Conservation (phyloP, 2,113 vertebrate species). For the Perognathus longimembris region DNA sequence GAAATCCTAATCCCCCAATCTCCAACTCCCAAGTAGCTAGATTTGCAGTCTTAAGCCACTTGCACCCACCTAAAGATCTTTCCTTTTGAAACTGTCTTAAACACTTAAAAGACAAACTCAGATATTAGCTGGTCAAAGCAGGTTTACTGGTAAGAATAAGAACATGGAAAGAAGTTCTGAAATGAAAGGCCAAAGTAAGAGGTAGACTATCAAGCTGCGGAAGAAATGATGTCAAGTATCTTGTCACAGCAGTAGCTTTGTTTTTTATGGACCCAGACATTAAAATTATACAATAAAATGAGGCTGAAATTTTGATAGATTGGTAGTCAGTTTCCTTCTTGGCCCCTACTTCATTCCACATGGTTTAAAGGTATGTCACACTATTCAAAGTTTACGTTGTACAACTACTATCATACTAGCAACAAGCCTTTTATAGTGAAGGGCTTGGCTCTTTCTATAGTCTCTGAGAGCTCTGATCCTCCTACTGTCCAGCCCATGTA, state of each 20-base stretch:
- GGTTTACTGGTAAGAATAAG: conserved; percentile 38
- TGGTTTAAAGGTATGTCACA: neutral
- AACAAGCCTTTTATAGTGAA: neutral
- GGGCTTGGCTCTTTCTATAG: neutral
- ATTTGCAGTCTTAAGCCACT: no score
- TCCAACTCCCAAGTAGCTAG: no score
- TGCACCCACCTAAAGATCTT: neutral
- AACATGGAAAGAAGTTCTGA: neutral
- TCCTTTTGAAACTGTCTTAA: conserved; percentile 32
- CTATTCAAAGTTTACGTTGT: neutral
- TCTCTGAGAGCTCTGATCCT: no score
- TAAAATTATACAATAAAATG: neutral
- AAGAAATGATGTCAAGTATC: neutral
- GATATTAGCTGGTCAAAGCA: neutral
- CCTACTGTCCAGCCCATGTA: no score
- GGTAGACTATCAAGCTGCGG: neutral
- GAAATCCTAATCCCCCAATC: no score
- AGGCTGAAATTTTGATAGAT: neutral
- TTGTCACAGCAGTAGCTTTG: neutral
- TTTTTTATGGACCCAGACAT: neutral
- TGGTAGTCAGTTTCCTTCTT: neutral
- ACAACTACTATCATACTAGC: no score
- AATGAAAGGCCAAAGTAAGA: conserved; percentile 6
- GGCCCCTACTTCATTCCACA: neutral
- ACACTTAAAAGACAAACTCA: conserved; percentile 56